phyloP scores from a whole-genome alignment of 1,140 invertebrate genomes.

The Pseudomyrmex concolor region DNA sequence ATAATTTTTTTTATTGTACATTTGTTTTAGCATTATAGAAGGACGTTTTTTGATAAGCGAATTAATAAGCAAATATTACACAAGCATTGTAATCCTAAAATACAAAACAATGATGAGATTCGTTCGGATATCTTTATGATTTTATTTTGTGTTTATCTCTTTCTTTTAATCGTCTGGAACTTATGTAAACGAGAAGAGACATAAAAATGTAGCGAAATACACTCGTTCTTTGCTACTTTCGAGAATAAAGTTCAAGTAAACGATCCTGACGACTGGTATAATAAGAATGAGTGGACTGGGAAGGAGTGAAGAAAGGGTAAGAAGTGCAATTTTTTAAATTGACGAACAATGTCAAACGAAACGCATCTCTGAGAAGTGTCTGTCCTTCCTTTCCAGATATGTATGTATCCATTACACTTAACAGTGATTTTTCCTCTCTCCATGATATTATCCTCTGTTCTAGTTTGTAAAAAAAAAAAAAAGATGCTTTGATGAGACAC shows the following conservation, averaged over 20 bases:
- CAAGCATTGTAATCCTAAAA: conserved; percentile 33
- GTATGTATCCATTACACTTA: too few species aligned
- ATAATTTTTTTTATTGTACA: conserved; percentile 20
- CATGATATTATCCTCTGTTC: background rate
- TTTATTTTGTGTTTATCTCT: conserved; percentile 20
- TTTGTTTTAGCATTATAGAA: background rate
- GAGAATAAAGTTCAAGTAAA: background rate
- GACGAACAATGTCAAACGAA: background rate
- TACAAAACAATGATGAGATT: conserved; percentile 33
- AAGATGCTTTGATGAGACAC: too few species aligned
- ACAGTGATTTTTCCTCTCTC: too few species aligned
- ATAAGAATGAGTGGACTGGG: background rate
- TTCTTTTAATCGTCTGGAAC: background rate
- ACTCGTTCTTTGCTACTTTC: background rate
- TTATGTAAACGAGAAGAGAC: background rate
- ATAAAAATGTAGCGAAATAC: background rate
- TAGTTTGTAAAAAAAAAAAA: too few species aligned
- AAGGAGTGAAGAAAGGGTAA: conserved; percentile 2
- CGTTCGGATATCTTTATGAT: conserved; percentile 31
- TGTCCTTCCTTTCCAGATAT: background rate
- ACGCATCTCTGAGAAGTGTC: background rate
- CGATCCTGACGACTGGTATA: background rate
- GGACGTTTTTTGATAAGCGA: too few species aligned
- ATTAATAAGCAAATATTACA: background rate
- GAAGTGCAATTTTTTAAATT: background rate